These are phyloP conservation scores for Anoplopoma fimbria DNA, from an alignment of 2,113 vertebrate species.

Conservation along the genomic window DNA sequence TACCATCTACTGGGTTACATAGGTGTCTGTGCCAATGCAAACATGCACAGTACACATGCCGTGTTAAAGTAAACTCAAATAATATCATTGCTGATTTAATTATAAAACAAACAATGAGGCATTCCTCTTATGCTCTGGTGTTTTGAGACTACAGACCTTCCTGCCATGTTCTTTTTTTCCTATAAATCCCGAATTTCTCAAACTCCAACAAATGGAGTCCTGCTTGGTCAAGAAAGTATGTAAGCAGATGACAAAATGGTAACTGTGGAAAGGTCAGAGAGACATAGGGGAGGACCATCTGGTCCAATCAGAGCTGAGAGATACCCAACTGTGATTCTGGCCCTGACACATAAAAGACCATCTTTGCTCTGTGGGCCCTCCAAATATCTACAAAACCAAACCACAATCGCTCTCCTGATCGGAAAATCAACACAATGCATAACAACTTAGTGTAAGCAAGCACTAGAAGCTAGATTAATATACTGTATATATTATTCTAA, in stretches of 20 bases:
- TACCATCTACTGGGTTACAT: conserved; percentile 26
- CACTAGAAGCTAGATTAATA: neutral
- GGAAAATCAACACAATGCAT: neutral
- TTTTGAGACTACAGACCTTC: conserved; percentile 7
- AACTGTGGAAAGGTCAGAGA: conserved; percentile 68
- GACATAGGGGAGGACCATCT: conserved; percentile 73
- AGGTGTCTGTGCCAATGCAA: conserved; percentile 1
- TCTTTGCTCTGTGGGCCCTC: conserved; percentile 62
- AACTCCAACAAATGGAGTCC: conserved; percentile 28
- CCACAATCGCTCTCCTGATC: neutral
- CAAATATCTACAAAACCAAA: conserved; percentile 36
- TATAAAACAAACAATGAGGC: neutral
- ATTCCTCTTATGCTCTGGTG: neutral
- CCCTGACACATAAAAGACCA: conserved; percentile 60
- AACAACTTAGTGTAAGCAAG: neutral
- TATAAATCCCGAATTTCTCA: conserved; percentile 11
- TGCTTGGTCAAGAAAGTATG: conserved; percentile 55
- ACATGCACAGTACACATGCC: neutral
- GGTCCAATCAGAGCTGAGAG: conserved; percentile 72
- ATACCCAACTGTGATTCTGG: conserved; percentile 72
- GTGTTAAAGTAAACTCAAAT: neutral
- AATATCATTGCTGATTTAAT: neutral
- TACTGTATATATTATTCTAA: neutral
- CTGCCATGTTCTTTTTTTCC: neutral
- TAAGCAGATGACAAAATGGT: conserved; percentile 67